phyloP scores from a whole-genome alignment of 2,888 invertebrate species.

The Drosophila paranaensis region DNA sequence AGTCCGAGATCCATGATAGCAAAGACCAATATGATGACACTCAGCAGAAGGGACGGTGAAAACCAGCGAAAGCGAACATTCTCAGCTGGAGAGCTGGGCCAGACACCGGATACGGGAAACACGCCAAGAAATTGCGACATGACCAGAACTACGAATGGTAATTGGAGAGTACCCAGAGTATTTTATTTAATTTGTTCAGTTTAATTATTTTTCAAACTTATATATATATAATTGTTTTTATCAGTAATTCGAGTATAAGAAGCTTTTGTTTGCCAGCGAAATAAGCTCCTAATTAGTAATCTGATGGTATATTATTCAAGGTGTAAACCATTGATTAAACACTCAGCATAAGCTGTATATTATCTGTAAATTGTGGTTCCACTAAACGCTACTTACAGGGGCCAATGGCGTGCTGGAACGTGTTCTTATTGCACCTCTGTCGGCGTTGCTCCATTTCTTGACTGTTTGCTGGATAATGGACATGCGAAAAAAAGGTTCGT shows the following conservation, averaged over 20 bases:
- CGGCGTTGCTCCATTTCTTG: conserved; percentile 51
- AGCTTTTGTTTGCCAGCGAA: not conserved
- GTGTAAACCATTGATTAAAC: not conserved
- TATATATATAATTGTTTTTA: not conserved
- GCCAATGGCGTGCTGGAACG: conserved; percentile 85
- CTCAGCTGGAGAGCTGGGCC: conserved; percentile 80
- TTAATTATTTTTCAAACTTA: not conserved
- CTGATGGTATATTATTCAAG: not conserved
- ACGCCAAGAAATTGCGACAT: conserved; percentile 86
- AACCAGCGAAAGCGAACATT: conserved; percentile 80
- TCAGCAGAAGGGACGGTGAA: conserved; percentile 59
- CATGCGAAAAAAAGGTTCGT: conserved; percentile 6
- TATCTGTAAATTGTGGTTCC: not conserved
- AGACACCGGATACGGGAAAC: conserved; percentile 86
- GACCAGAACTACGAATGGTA: conserved; percentile 82
- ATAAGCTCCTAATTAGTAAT: not conserved
- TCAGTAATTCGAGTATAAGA: not conserved
- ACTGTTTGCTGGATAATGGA: conserved; percentile 28
- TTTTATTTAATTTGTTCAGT: not conserved
- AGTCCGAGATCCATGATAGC: conserved; percentile 67
- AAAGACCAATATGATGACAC: conserved; percentile 62
- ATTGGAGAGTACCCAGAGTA: not conserved
- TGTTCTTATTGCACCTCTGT: conserved; percentile 68
- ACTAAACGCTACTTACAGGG: conserved; percentile 81
- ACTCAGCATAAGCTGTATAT: not conserved